These are phyloP conservation scores for Alcis repandata DNA, from an alignment of 2,888 invertebrate species.

Conservation along the genomic window DNA sequence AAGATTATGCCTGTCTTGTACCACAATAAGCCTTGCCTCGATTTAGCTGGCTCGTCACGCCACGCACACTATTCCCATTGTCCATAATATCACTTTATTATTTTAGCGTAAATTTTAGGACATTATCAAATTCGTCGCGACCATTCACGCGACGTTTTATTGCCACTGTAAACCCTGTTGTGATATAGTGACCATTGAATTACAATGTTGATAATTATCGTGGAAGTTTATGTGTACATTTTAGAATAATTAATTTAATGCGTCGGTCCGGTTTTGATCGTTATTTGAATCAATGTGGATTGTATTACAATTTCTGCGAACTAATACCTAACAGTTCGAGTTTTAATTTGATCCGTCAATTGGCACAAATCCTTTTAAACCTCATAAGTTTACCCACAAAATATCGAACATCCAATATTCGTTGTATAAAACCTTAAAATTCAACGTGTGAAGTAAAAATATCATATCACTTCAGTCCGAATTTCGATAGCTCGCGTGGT, in stretches of 20 bases:
- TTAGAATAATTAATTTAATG: constrained; percentile 19
- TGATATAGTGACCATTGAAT: constrained; percentile 61
- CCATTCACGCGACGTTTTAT: constrained; percentile 64
- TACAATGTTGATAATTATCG: constrained; percentile 53
- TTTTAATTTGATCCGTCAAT: neutral
- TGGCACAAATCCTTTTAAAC: neutral
- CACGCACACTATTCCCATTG: constrained; percentile 56
- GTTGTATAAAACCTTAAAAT: constrained; percentile 9
- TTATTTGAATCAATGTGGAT: neutral
- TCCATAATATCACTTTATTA: constrained; percentile 61
- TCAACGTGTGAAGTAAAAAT: constrained; percentile 32
- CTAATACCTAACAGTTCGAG: too few relatives aligned
- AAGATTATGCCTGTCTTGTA: constrained; percentile 72
- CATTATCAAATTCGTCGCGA: constrained; percentile 69
- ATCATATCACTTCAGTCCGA: constrained; percentile 33
- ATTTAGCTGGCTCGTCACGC: constrained; percentile 63
- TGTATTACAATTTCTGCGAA: too few relatives aligned
- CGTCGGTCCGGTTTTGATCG: neutral
- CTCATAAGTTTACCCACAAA: neutral
- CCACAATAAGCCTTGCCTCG: constrained; percentile 66
- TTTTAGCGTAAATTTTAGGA: constrained; percentile 70
- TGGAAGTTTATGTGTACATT: constrained; percentile 31
- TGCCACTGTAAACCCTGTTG: constrained; percentile 52
- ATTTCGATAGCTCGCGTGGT: constrained; percentile 33
- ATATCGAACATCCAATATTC: constrained; percentile 4